These are phyloP conservation scores for Tetraneura akinire DNA, from an alignment of 1,140 invertebrate genomes.

Conservation along the genomic window DNA sequence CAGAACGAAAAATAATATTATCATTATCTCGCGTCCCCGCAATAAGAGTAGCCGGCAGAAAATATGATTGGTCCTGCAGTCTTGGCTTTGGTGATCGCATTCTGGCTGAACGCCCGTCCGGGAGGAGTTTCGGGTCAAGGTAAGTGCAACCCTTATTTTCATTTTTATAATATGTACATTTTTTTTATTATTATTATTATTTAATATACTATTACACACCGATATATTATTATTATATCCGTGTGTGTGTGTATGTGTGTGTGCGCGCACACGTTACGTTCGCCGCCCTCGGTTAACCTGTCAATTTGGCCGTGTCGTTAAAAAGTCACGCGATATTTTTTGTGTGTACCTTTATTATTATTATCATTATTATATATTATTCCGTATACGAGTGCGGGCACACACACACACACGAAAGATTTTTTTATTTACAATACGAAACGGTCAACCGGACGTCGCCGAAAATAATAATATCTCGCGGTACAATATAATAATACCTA, in stretches of 20 bases:
- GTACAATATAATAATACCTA: too few species aligned
- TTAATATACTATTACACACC: not conserved
- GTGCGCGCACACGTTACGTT: not conserved
- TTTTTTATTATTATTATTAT: too few species aligned
- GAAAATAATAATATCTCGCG: too few species aligned
- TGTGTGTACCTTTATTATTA: not conserved
- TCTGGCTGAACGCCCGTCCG: constrained; percentile 37
- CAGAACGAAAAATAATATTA: too few species aligned
- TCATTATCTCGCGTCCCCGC: too few species aligned
- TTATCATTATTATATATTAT: not conserved
- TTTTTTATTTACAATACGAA: constrained; percentile 16
- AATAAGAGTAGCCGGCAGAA: too few species aligned
- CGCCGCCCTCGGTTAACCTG: constrained; percentile 36
- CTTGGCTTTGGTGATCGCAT: constrained; percentile 17
- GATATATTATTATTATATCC: not conserved
- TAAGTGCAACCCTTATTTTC: constrained; percentile 30
- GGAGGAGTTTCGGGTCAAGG: constrained; percentile 47
- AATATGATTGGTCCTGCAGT: not conserved
- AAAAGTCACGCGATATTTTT: constrained; percentile 50
- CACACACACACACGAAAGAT: not conserved
- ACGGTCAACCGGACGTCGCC: not conserved
- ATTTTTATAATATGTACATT: not conserved
- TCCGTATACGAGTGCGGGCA: too few species aligned
- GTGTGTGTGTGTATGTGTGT: not conserved
- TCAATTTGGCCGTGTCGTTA: constrained; percentile 47